Base-by-base conservation (phyloP, 2,888 invertebrate species). In the Leptothorax acervorum region DNA sequence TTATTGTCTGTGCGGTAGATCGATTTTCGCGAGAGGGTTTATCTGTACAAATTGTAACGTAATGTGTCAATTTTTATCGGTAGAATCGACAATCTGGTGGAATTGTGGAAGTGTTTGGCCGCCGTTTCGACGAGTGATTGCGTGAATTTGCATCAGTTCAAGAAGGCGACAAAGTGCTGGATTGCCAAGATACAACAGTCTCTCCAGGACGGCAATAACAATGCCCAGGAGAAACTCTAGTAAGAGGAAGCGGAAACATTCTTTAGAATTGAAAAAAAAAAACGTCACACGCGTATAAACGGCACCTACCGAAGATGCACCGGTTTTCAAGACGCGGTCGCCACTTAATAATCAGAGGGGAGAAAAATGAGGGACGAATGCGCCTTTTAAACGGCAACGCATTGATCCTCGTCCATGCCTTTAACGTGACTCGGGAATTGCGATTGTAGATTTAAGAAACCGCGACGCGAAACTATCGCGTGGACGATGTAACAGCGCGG, bases 141-240 rank as follows among this genome's bases (percentile, higher is more conserved):
- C 23, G 79, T 81, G 18, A 71, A 39, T 71, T 28, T 81, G 39
- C 18, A 12, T 12, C 79, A 81, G 5, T 81, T 81, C 71, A 81
- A 71, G 23, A 39, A 81, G 28, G 73, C 71, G 39, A 60, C 79
- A 1, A 81, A 81, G 28, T 18, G 35, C 18, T 81, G 79, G 79
- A 71, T 81, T 28, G n/a, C 12, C 28, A 60, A 81, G 6, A 5
- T 60, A 12, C 71, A 60, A 35, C 48, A 57, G 11, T 35, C 79
- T 53, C 15, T 11, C 23, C 68, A 62, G 35, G 48, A 71, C 35
- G 3, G 18, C 45, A 39, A 28, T 48, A 79, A 62, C 8, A 60
- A 81, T 48, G 5, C 18, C n/a, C 57, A 6, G 71, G 35, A 60
- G 48, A 60, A 48, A 39, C 15, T 79, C 35, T 35, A 28, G 78